Evolutionary conservation across 92 coral and sea anemone species (phyloP).

Genomic region (Heliopora coerulea): DNA sequence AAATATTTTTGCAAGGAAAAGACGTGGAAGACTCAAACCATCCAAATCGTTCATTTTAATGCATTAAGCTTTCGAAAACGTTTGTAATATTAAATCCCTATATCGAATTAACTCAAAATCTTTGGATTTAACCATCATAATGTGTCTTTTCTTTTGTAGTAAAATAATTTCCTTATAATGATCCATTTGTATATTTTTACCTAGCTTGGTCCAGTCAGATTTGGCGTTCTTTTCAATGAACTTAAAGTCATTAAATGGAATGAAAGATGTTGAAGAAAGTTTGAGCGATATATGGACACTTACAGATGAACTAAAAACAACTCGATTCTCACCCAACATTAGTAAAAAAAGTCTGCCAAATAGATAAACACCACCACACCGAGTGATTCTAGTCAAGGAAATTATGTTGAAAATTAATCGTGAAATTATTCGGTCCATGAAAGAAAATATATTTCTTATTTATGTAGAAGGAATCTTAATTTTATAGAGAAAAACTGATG

Average conservation of each 20-base stretch:
- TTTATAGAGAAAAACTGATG: background rate
- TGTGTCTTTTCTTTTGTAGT: no score
- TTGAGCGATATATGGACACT: conserved; percentile 85
- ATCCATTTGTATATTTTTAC: no score
- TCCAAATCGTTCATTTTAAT: no score
- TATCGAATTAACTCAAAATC: no score
- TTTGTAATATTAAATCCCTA: no score
- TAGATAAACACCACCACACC: background rate
- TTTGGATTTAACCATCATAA: no score
- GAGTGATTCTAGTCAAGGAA: background rate
- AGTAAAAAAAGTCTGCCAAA: conserved; percentile 28
- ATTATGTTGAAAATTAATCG: background rate
- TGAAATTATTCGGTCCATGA: background rate
- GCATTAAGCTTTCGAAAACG: no score
- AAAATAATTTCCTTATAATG: no score
- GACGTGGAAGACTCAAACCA: no score
- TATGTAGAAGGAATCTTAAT: background rate
- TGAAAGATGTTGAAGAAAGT: conserved; percentile 69
- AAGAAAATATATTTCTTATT: background rate
- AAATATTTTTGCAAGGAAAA: no score
- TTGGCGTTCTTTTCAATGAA: conserved; percentile 89
- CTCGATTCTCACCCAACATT: conserved; percentile 47
- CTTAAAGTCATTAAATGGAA: conserved; percentile 67
- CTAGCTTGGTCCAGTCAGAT: conserved; percentile 90
- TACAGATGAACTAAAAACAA: conserved; percentile 66